Evolutionary conservation across 2,797 vertebrate genomes (phyloP).

Genomic region (Rhincodon typus): DNA sequence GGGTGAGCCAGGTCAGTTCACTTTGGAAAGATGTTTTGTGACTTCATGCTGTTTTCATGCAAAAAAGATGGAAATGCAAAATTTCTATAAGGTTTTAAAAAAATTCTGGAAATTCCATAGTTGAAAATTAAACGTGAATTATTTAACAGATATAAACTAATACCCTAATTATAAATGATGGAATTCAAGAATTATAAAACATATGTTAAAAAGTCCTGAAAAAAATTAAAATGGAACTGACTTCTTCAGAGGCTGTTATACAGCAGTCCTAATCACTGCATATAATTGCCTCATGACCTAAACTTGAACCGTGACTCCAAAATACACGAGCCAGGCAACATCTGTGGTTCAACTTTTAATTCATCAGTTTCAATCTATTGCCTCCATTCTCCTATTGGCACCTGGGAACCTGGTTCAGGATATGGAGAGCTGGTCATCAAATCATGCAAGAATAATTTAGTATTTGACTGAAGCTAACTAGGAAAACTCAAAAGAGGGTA

Average conservation of each 20-base stretch:
- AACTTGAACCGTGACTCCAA: neutral
- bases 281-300: neutral
- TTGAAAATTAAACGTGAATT: neutral
- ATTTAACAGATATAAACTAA: neutral
- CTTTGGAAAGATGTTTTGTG: no score
- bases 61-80: neutral
- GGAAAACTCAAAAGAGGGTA: neutral
- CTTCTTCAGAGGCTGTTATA: neutral
- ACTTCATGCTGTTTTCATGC: slow-evolving; percentile 18
- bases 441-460: neutral
- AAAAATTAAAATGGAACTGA: neutral
- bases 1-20: neutral
- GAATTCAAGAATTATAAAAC: neutral
- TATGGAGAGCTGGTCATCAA: neutral
- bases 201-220: neutral
- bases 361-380: neutral
- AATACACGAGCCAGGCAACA: neutral
- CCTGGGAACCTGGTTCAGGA: neutral
- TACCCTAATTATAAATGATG: neutral
- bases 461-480: neutral
- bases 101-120: neutral
- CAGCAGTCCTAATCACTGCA: neutral
- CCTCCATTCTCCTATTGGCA: neutral
- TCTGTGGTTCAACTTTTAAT: neutral
- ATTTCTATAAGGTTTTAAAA: neutral